Conservation (phyloP, 35 echinoderm and acorn worm species). For the Ptychodera flava region DNA sequence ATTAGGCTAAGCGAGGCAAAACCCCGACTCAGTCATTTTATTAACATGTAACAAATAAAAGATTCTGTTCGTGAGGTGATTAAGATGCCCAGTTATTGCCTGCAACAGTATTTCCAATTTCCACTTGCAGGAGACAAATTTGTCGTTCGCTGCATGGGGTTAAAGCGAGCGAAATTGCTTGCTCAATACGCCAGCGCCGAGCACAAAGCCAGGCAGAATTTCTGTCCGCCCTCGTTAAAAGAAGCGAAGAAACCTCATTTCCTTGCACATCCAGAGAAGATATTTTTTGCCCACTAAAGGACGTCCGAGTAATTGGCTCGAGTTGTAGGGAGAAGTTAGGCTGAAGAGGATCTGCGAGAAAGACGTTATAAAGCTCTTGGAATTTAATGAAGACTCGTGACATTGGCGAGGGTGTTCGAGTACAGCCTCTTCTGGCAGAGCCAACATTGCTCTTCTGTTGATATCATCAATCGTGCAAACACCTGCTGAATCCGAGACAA, state of each 20-base stretch:
- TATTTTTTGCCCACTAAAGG: background rate
- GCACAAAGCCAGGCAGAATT: background rate
- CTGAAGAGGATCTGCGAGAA: background rate
- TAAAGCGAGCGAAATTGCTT: background rate
- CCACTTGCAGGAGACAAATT: background rate
- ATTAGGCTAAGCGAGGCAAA: background rate
- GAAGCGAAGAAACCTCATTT: background rate
- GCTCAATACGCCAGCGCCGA: background rate
- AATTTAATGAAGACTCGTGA: background rate
- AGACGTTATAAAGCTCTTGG: background rate
- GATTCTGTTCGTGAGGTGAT: background rate
- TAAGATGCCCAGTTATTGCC: background rate
- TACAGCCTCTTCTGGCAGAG: background rate
- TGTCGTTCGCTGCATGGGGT: background rate
- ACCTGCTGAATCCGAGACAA: background rate
- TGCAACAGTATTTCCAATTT: background rate
- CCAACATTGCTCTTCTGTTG: background rate
- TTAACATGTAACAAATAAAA: background rate
- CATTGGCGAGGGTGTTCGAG: background rate
- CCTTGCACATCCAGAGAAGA: too few relatives aligned
- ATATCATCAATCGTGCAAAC: background rate
- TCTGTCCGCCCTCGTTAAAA: background rate
- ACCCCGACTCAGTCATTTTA: background rate
- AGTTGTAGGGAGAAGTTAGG: background rate
- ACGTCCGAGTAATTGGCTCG: background rate